These are phyloP conservation scores for Drosophila meridionalis DNA, from an alignment of 2,888 invertebrate species.

Conservation along the genomic window DNA sequence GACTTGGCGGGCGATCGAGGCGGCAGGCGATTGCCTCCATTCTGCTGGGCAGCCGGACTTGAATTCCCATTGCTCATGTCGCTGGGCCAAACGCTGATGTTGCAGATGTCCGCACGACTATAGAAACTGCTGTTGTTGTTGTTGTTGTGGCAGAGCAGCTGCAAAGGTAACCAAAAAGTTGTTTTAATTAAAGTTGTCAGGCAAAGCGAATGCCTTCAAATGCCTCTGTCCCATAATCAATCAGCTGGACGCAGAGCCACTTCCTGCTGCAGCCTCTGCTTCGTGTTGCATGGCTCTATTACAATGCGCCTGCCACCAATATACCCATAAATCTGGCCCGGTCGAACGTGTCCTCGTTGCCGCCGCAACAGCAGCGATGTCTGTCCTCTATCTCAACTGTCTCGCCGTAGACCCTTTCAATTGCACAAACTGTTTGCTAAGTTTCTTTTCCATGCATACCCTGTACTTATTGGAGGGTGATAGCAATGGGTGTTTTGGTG, in stretches of 20 bases:
- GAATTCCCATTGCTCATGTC: constrained; percentile 42
- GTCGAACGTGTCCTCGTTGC: constrained; percentile 53
- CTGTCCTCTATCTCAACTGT: constrained; percentile 13
- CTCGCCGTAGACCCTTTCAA: constrained; percentile 64
- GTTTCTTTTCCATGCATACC: constrained; percentile 16
- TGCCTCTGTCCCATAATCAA: constrained; percentile 52
- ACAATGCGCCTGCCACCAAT: constrained; percentile 34
- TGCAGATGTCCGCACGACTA: constrained; percentile 80
- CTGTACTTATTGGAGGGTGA: neutral
- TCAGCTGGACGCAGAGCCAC: constrained; percentile 37
- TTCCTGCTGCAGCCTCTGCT: constrained; percentile 32
- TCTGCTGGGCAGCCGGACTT: constrained; percentile 29
- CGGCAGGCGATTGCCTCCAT: constrained; percentile 73
- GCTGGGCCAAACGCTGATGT: constrained; percentile 73
- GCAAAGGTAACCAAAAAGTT: constrained; percentile 25
- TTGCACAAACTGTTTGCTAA: constrained; percentile 40
- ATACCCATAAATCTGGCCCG: constrained; percentile 54
- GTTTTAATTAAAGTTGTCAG: constrained; percentile 51
- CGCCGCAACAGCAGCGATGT: neutral
- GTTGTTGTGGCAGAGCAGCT: constrained; percentile 50
- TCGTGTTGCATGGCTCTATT: constrained; percentile 53
- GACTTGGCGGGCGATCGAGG: constrained; percentile 82
- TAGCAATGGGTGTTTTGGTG: neutral
- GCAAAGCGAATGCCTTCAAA: constrained; percentile 13
- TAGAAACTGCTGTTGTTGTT: constrained; percentile 58